These are phyloP conservation scores for Onchidella celtica DNA, from an alignment of 2,888 invertebrate genomes.

Conservation along the genomic window DNA sequence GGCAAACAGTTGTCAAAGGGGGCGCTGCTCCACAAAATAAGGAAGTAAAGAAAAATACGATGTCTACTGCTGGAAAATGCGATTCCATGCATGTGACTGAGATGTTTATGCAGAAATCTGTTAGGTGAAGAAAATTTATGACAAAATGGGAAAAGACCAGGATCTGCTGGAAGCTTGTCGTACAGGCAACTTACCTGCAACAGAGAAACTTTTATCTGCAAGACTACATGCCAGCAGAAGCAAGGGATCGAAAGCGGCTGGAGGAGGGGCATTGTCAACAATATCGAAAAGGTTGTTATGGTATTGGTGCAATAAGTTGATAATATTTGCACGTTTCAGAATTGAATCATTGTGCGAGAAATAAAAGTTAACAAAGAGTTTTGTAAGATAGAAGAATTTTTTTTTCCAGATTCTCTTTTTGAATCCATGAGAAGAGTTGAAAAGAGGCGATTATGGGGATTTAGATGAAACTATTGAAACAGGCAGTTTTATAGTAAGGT, in stretches of 20 bases:
- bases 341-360: too few species aligned
- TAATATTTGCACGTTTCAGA: background rate
- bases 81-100: background rate
- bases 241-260: slow-evolving; percentile 45
- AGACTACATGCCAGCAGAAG: slow-evolving; percentile 54
- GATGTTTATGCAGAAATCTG: background rate
- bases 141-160: slow-evolving; percentile 95
- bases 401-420: too few species aligned
- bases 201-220: slow-evolving; percentile 91
- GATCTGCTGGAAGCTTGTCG: slow-evolving; percentile 97
- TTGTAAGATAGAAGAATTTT: too few species aligned
- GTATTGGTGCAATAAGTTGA: too few species aligned
- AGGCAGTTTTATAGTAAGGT: too few species aligned
- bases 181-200: slow-evolving; percentile 92
- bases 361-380: too few species aligned
- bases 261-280: slow-evolving; percentile 39
- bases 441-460: too few species aligned
- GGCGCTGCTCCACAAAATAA: slow-evolving; percentile 30
- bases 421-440: too few species aligned
- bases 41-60: slow-evolving; percentile 33
- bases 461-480: too few species aligned
- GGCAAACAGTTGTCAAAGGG: background rate
- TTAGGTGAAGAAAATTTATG: too few species aligned
- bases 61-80: slow-evolving; percentile 28
- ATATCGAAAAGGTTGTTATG: slow-evolving; percentile 37